Base-by-base conservation (phyloP, 2,113 vertebrate species). In the Nothobranchius furzeri region DNA sequence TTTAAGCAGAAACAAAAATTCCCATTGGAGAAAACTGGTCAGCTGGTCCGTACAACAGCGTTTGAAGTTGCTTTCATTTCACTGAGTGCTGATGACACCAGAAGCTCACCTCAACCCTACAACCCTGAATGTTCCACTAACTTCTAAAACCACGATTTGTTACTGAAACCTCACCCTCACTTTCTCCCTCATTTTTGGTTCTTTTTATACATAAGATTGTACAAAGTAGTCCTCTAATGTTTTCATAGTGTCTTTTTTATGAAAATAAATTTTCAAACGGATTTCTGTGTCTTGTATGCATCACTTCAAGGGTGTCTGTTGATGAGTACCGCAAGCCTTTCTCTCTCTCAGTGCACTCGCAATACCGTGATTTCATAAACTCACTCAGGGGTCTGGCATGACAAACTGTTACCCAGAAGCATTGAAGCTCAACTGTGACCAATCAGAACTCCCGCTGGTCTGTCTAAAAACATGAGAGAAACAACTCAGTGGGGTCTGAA, bases 211-310 rank as follows among this genome's bases (percentile, higher is more conserved):
- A 87, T 89, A 88, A 82, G 82, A 89, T 89, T 93, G 90, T 92
- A 90, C 84, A 92, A 90, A 91, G 89, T 90, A 90, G 90, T 90
- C 89, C 88, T 91, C 86, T 92, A 87, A 90, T 91, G 91, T 93
- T 92, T 93, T 93, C 91, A 93, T 92, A 93, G 90, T 92, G 86
- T 92, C 82, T 87, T 92, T 93, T 92, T 88, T 92, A 93, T 92
- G 87, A 92, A 92, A 93, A 92, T 92, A 93, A 90, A 93, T 90
- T 91, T 92, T 91, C 86, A 90, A 91, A 91, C 85, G 68, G 84
- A 90, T 70, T 50, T 45, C 47, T 12, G 49, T 49, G 83, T 86
- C 67, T 75, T 42, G 8, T 73, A 46, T 20, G 37, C 20, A 20
- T 65, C 55, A 61, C 60, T 76, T 75, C 70, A 65, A 83, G 81